Evolutionary conservation across 2,888 invertebrate genomes (phyloP).

Genomic region (Diachrysia chrysitis): DNA sequence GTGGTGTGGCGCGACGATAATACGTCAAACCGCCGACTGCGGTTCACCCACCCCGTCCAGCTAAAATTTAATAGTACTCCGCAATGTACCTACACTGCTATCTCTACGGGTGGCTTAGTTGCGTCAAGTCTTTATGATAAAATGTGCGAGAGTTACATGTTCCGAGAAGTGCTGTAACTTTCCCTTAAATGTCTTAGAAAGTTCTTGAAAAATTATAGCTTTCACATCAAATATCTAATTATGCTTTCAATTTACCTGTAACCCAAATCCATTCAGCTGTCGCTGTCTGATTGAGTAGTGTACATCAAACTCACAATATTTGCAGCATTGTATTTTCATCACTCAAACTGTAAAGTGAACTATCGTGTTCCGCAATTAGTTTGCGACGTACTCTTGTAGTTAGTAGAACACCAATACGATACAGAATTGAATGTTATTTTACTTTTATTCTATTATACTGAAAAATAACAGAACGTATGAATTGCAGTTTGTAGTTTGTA

Average conservation of each 20-base stretch:
- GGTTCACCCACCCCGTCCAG: constrained; percentile 67
- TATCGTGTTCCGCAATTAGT: constrained; percentile 11
- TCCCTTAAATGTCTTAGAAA: background rate
- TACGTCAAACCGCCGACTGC: constrained; percentile 80
- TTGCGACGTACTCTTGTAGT: constrained; percentile 15
- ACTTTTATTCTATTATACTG: constrained; percentile 43
- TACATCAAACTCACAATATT: background rate
- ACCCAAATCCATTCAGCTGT: background rate
- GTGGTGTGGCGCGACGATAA: constrained; percentile 77
- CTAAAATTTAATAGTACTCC: constrained; percentile 75
- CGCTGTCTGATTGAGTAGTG: background rate
- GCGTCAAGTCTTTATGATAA: constrained; percentile 9
- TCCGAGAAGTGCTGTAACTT: background rate
- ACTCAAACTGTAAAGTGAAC: constrained; percentile 4
- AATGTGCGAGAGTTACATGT: constrained; percentile 12
- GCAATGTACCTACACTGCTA: constrained; percentile 40
- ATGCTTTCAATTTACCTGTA: background rate
- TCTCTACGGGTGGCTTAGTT: constrained; percentile 26
- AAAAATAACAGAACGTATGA: constrained; percentile 29
- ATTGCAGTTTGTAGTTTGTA: constrained; percentile 11
- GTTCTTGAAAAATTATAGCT: background rate
- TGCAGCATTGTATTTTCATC: constrained; percentile 1
- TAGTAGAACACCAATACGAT: constrained; percentile 24
- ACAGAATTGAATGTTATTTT: constrained; percentile 38
- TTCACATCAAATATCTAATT: background rate